Evolutionary conservation across 2,888 invertebrate genomes (phyloP).

Genomic region (Carabus problematicus): DNA sequence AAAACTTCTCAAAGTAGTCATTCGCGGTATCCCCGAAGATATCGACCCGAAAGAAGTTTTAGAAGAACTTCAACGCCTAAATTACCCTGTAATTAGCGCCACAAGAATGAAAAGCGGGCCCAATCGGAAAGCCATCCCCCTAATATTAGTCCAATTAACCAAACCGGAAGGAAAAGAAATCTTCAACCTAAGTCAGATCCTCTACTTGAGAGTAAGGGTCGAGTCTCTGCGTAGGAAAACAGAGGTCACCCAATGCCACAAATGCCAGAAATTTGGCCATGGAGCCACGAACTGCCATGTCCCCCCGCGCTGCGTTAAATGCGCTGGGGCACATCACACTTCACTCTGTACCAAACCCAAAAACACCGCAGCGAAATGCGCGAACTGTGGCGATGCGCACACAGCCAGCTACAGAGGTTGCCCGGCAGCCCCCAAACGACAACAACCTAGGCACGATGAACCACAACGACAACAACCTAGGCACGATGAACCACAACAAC

Average conservation of each 20-base stretch:
- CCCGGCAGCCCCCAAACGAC: conserved; percentile 1
- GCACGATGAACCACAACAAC: background rate
- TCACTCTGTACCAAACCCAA: background rate
- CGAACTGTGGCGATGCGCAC: background rate
- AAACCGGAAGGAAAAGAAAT: background rate
- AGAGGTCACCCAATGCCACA: too few relatives aligned
- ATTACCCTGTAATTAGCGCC: background rate
- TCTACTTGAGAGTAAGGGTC: background rate
- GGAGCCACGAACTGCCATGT: background rate
- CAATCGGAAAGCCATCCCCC: background rate
- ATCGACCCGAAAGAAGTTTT: background rate
- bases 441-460: background rate
- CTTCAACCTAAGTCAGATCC: background rate
- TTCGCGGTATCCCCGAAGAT: background rate
- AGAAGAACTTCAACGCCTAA: background rate
- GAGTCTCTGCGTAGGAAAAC: background rate
- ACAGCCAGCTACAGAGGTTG: background rate
- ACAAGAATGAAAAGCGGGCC: background rate
- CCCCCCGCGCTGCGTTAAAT: background rate
- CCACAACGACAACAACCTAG: background rate
- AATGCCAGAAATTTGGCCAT: background rate
- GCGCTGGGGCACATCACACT: too few relatives aligned
- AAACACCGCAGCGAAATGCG: background rate
- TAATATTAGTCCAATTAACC: background rate
- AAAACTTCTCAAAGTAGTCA: background rate